A percentile compares a stretch with the other conserved stretches of the same genome.
Conservation (phyloP, 2,797 vertebrate species). For the Pseudotriccus pelzelni region DNA sequence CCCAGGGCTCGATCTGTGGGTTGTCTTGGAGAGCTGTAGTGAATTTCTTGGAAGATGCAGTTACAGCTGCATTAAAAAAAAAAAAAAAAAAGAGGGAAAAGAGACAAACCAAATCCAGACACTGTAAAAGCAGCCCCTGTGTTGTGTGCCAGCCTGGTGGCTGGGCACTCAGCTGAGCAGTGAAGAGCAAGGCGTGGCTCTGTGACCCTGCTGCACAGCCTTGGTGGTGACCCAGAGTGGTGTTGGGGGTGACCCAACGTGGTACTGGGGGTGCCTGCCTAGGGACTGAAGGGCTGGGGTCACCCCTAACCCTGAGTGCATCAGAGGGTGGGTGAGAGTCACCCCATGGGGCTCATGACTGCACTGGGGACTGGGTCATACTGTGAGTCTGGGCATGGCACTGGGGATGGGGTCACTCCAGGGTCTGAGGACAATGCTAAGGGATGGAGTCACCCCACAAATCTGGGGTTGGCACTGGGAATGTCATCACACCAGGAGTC, state of each 20-base stretch:
- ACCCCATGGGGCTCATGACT: fast-evolving
- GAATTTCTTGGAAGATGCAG: background rate
- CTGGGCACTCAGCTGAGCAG: background rate
- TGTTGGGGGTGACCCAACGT: fast-evolving
- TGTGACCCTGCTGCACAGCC: background rate
- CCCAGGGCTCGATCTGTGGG: background rate
- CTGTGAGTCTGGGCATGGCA: background rate
- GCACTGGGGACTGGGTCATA: background rate
- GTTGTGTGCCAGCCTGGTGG: background rate
- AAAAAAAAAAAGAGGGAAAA: background rate
- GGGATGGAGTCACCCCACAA: too few relatives aligned
- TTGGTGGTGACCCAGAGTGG: fast-evolving
- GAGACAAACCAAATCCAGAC: background rate
- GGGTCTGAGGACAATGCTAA: too few relatives aligned
- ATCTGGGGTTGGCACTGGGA: background rate
- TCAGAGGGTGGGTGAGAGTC: background rate
- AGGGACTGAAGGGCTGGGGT: background rate
- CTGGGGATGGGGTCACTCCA: too few relatives aligned
- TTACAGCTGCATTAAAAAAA: background rate
- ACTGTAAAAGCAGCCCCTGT: background rate
- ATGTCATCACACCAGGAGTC: fast-evolving
- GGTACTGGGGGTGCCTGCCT: too few relatives aligned
- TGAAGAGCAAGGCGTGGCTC: background rate
- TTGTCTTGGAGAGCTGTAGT: fast-evolving
- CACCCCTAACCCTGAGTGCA: background rate